Base-by-base conservation (phyloP, 2,888 invertebrate genomes). In the Sisyra nigra region DNA sequence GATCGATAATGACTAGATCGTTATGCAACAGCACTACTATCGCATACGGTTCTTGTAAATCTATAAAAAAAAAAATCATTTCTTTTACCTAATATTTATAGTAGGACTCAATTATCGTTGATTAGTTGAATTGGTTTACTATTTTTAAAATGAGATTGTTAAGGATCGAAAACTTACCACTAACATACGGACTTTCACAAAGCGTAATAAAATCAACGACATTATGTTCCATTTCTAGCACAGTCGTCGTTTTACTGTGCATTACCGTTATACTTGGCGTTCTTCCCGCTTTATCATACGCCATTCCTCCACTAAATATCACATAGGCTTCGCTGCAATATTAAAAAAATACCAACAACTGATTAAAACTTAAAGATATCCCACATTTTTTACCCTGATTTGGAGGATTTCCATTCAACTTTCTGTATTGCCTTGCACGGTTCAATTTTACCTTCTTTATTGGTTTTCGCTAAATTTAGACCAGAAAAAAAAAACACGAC, bases 171-270 rank as follows among this genome's bases (percentile, higher is more conserved):
- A 46, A 59, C 69, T 62, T 61, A 92, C 92, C 92, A 60, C 86
- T 86, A 48, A 80, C 73, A 75, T 88, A 96, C 15, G 94, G 94
- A 52, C 86, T 89, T 64, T 93, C 91, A 67, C 93, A 93, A 45
- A 97, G 74, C 46, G 91, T 88, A 57, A 94, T 80, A 69, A 98
- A 97, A 74, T 96, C 94, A 48, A 97, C 79, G 48, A 98, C 93
- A 58, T 83, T 85, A 68, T 97, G 92, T 62, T 98, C 97, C 97
- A 98, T 97, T 74, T 98, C 97, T 56, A 98, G 73, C 48, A 97
- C 94, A 24, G 94, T 94, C 51, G 93, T 94, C 53, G 84, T 85
- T 71, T 93, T 94, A 52, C 91, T 93, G 68, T 88, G 89, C 66
- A 92, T 85, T 53, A 96, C 92, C 24, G 94, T 94, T 62, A 96